Conservation (phyloP, 2,797 vertebrate species). For the Catharus ustulatus region DNA sequence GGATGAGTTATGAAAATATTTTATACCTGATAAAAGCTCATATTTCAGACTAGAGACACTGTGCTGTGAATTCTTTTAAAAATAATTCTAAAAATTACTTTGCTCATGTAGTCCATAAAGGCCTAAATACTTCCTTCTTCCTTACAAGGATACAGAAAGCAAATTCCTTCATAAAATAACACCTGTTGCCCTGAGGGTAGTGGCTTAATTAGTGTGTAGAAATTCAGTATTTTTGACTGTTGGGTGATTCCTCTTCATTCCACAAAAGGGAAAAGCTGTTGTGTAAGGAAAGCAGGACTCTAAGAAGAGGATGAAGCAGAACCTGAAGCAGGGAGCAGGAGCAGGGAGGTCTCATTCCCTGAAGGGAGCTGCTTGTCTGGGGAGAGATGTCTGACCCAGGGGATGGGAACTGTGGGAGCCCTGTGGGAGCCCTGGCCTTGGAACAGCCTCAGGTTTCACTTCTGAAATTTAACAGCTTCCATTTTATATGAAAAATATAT, state of each 20-base stretch:
- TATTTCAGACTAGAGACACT: background rate
- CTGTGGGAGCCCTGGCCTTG: accelerated
- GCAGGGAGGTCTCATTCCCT: accelerated
- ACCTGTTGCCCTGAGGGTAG: background rate
- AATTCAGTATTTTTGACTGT: background rate
- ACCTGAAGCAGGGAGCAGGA: background rate
- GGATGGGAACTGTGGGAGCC: accelerated
- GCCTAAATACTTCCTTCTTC: background rate
- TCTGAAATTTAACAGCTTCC: background rate
- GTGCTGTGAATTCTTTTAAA: background rate
- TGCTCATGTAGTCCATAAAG: background rate
- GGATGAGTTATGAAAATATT: background rate
- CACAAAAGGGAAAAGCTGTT: background rate
- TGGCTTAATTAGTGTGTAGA: background rate
- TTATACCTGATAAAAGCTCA: conserved; percentile 6
- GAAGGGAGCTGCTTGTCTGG: accelerated
- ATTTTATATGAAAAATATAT: background rate
- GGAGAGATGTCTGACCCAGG: background rate
- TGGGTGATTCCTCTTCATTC: background rate
- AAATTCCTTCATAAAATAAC: background rate
- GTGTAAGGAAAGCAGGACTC: background rate
- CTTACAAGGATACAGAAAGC: background rate
- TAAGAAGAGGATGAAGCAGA: background rate
- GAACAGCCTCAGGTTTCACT: background rate
- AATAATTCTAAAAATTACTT: background rate